Evolutionary conservation across 2,888 invertebrate genomes (phyloP).

Genomic region (Drosophila setosimentum): DNA sequence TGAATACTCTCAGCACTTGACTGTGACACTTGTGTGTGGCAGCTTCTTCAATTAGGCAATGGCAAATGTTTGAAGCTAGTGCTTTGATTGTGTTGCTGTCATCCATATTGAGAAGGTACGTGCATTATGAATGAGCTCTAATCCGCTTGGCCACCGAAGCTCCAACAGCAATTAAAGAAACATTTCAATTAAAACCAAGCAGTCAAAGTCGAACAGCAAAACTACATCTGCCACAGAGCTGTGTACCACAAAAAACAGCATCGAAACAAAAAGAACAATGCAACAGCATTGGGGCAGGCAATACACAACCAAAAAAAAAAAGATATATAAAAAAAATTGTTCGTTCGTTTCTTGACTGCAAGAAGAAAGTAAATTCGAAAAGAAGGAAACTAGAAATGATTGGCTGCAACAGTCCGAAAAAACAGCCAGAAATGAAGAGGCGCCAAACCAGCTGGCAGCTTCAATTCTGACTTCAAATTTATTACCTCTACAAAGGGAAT

Average conservation of each 20-base stretch:
- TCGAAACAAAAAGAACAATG: constrained; percentile 21
- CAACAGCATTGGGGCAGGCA: constrained; percentile 7
- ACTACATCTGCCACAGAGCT: constrained; percentile 26
- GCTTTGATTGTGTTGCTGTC: constrained; percentile 55
- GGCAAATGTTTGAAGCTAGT: constrained; percentile 32
- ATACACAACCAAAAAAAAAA: constrained; percentile 1
- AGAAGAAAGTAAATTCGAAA: constrained; percentile 34
- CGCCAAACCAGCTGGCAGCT: constrained; percentile 28
- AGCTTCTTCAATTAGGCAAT: constrained; percentile 51
- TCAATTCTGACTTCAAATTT: constrained; percentile 14
- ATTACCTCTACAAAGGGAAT: not conserved
- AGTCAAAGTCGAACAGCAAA: constrained; percentile 49
- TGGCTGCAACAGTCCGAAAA: constrained; percentile 23
- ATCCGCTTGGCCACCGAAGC: constrained; percentile 62
- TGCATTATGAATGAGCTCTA: constrained; percentile 71
- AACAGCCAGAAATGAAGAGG: constrained; percentile 22
- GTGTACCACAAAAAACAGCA: constrained; percentile 56
- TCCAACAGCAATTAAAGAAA: constrained; percentile 51
- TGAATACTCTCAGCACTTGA: not conserved
- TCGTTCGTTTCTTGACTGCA: constrained; percentile 38
- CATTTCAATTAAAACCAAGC: constrained; percentile 75
- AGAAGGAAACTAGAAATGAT: constrained; percentile 33
- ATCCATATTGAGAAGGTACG: constrained; percentile 60
- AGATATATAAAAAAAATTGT: constrained; percentile 25
- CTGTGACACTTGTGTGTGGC: constrained; percentile 1